These are phyloP conservation scores for Amia ocellicauda DNA, from an alignment of 2,113 vertebrate species.

Conservation along the genomic window DNA sequence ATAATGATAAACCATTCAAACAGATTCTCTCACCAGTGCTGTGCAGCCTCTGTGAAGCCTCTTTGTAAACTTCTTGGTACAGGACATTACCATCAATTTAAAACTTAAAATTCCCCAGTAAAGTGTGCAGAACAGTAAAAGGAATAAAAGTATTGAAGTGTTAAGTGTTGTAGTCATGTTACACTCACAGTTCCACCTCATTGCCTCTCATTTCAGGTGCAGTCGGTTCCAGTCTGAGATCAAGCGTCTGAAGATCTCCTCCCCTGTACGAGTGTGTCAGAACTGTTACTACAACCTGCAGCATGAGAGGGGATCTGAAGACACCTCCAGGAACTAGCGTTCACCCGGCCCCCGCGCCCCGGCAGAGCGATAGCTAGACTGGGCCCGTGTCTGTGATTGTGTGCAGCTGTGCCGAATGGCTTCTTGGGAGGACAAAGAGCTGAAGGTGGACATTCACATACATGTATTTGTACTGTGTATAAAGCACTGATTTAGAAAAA, in stretches of 20 bases:
- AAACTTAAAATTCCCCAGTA: too few relatives aligned
- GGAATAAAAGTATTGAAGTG: too few relatives aligned
- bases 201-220: slow-evolving; percentile 67
- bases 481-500: slow-evolving; percentile 51
- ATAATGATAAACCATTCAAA: too few relatives aligned
- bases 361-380: neutral
- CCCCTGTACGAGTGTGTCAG: slow-evolving; percentile 94
- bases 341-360: neutral
- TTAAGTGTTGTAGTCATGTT: too few relatives aligned
- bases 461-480: slow-evolving; percentile 39
- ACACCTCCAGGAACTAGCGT: slow-evolving; percentile 76
- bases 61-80: too few relatives aligned
- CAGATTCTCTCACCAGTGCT: too few relatives aligned
- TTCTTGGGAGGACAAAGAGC: neutral
- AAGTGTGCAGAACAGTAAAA: too few relatives aligned
- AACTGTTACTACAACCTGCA: slow-evolving; percentile 98
- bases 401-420: neutral
- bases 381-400: neutral
- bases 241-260: slow-evolving; percentile 94
- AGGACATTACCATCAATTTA: too few relatives aligned
- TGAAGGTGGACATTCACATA: slow-evolving; percentile 45
- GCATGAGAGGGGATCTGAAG: slow-evolving; percentile 81
- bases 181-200: too few relatives aligned
- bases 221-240: slow-evolving; percentile 98
- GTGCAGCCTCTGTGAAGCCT: too few relatives aligned